Percentiles rank a stretch among this genome's conserved stretches.
Evolutionary conservation across 1,140 invertebrate species (phyloP).

Genomic region (Marisa cornuarietis): DNA sequence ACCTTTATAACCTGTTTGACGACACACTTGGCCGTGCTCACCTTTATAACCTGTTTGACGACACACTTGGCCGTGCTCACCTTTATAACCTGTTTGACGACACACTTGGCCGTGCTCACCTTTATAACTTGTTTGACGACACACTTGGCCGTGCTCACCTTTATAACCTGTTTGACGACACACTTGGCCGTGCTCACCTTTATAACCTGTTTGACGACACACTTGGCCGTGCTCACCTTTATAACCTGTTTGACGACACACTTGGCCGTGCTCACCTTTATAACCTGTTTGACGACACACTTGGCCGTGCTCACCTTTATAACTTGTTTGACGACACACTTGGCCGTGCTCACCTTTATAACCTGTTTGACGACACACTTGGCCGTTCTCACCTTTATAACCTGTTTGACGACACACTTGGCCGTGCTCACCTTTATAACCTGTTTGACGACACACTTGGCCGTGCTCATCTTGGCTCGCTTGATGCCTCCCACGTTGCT

Average conservation of each 20-base stretch:
- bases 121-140: slow-evolving; percentile 80
- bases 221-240: slow-evolving; percentile 83
- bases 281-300: slow-evolving; percentile 77
- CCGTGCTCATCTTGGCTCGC: slow-evolving; percentile 81
- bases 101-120: slow-evolving; percentile 81
- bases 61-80: slow-evolving; percentile 82
- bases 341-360: slow-evolving; percentile 77
- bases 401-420: slow-evolving; percentile 79
- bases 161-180: slow-evolving; percentile 78
- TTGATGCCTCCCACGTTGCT: slow-evolving; percentile 78
- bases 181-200: slow-evolving; percentile 84
- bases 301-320: slow-evolving; percentile 85
- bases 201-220: slow-evolving; percentile 78
- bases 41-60: slow-evolving; percentile 80
- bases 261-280: slow-evolving; percentile 84
- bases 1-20: slow-evolving; percentile 81
- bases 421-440: slow-evolving; percentile 78
- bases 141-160: slow-evolving; percentile 82
- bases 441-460: slow-evolving; percentile 80
- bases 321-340: no score
- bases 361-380: slow-evolving; percentile 77
- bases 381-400: slow-evolving; percentile 73
- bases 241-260: slow-evolving; percentile 79
- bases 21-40: slow-evolving; percentile 81
- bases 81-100: slow-evolving; percentile 80